Base-by-base conservation (phyloP, 2,113 vertebrate genomes). In the Ochotona curzoniae region DNA sequence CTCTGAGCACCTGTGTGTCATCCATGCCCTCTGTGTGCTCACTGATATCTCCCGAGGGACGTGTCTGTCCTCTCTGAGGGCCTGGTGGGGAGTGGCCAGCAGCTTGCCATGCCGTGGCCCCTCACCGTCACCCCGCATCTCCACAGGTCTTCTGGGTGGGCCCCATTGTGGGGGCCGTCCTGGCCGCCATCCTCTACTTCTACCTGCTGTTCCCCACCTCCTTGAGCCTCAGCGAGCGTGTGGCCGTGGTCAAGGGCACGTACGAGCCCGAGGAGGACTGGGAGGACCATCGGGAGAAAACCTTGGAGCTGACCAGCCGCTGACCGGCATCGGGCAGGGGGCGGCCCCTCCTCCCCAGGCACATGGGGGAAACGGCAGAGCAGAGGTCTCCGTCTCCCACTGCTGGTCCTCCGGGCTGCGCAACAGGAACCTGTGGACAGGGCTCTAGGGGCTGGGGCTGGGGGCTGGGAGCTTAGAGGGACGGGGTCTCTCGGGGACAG, bases 81-180 rank as follows among this genome's bases (percentile, higher is more conserved):
- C 69, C 86, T 86, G 8, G 61, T 98, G 98, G 97, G 96, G 97
- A 8, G 97, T 97, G 18, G 70, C 30, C 14, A 6, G 64, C 61
- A 54, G 30, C 35, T 0, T 44, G 15, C 64, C 38, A 44, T 44
- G 38, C 38, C 38, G 38, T 44, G 38, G 38, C 38, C 38, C 38
- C 38, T 44, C 38, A 81, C 21, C 1, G 1, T 63, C 12, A 18
- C 54, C 21, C 47, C 90, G 7, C 38, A 44, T 89, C 80, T 76
- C 83, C 94, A 61, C 91, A 99, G 98, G 98, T 99, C 30, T 98
- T 98, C 96, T 99, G 98, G 98, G 98, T 98, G 6, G 98, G 98
- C 5, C 98, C 98, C 81, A 98, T 98, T 30, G 51, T 97, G 0
- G 98, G 98, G 3, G 98, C 98, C 7, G 70, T 97, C 90, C 76